These are phyloP conservation scores for Osmerus mordax DNA, from an alignment of 2,113 vertebrate genomes.

Conservation along the genomic window DNA sequence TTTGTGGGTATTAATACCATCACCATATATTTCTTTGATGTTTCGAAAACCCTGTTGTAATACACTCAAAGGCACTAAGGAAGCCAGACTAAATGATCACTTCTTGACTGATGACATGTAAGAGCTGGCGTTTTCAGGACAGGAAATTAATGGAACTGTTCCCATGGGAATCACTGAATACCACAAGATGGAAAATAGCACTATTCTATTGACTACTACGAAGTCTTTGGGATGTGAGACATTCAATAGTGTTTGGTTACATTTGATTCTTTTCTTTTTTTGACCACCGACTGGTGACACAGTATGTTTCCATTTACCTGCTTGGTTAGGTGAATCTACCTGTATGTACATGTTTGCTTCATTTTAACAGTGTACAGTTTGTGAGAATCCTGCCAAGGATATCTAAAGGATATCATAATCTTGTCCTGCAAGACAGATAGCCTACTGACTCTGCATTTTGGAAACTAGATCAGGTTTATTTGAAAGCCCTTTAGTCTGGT, in stretches of 20 bases:
- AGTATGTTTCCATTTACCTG: slow-evolving; percentile 38
- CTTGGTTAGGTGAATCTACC: slow-evolving; percentile 13
- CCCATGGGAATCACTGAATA: slow-evolving; percentile 44
- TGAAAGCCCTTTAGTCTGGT: slow-evolving; percentile 71
- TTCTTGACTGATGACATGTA: slow-evolving; percentile 42
- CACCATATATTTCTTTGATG: background rate
- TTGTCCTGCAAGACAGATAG: slow-evolving; percentile 69
- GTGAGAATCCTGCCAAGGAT: slow-evolving; percentile 21
- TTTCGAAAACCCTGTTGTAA: slow-evolving; percentile 68
- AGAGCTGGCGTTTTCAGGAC: slow-evolving; percentile 60
- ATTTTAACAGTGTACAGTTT: slow-evolving; percentile 30
- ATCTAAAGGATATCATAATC: slow-evolving; percentile 50
- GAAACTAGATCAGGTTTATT: slow-evolving; percentile 54
- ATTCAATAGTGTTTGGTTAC: slow-evolving; percentile 34
- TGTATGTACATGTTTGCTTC: slow-evolving; percentile 29
- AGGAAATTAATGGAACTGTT: slow-evolving; percentile 43
- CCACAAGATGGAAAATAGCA: slow-evolving; percentile 27
- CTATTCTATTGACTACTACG: slow-evolving; percentile 46
- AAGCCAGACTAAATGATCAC: slow-evolving; percentile 62
- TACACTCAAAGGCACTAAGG: slow-evolving; percentile 76
- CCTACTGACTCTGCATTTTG: slow-evolving; percentile 44
- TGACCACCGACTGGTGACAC: slow-evolving; percentile 31
- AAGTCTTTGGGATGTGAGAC: slow-evolving; percentile 56
- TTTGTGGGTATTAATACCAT: slow-evolving; percentile 4
- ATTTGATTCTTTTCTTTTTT: slow-evolving; percentile 13